Evolutionary conservation across 2,113 vertebrate genomes (phyloP).

Genomic region (Machaerirhynchus nigripectus): DNA sequence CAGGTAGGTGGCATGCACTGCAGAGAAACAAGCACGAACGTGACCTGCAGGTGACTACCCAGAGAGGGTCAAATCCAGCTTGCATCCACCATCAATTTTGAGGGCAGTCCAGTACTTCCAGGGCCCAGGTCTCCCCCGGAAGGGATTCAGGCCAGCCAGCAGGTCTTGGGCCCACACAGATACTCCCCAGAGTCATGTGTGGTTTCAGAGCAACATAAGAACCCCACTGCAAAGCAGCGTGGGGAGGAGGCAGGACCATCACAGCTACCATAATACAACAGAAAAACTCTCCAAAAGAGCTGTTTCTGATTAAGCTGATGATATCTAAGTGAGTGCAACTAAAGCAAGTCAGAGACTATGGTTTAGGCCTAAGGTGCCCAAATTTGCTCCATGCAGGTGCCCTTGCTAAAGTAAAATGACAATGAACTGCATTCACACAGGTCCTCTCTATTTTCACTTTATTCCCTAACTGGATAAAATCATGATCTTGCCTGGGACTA

Average conservation of each 20-base stretch:
- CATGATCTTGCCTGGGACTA: not conserved
- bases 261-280: not conserved
- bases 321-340: not conserved
- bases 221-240: not conserved
- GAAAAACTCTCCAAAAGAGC: not conserved
- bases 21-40: not conserved
- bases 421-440: not conserved
- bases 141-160: not conserved
- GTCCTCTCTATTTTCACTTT: not conserved
- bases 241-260: not conserved
- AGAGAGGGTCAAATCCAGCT: not conserved
- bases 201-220: not conserved
- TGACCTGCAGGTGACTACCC: not conserved
- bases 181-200: fast-evolving
- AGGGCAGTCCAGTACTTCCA: not conserved
- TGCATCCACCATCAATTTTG: not conserved
- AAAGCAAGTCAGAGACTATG: not conserved
- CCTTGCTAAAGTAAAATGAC: not conserved
- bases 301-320: not conserved
- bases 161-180: not conserved
- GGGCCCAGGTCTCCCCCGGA: not conserved
- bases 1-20: not conserved
- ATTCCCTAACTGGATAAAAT: not conserved
- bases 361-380: not conserved
- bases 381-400: not conserved